phyloP scores from a whole-genome alignment of 2,113 vertebrate species.

The Odocoileus virginianus region DNA sequence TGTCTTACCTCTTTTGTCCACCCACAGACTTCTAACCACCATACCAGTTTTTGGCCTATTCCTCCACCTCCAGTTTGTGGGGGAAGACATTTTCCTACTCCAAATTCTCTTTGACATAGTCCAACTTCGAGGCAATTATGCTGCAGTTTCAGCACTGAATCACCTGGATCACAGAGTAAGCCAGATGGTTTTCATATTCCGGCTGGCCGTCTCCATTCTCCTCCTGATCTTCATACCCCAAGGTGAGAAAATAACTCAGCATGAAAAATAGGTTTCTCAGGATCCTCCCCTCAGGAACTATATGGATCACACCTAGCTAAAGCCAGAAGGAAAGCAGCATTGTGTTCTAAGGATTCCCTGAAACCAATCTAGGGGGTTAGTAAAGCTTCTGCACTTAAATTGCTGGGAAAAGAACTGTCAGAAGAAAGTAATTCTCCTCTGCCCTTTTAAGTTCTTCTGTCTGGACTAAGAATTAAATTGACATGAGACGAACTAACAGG shows the following conservation, averaged over 20 bases:
- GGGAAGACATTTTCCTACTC: conserved; percentile 82
- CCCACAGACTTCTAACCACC: conserved; percentile 18
- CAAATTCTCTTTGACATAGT: conserved; percentile 81
- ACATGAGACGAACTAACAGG: too few species aligned
- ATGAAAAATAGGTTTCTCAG: too few species aligned
- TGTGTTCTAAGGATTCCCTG: not conserved
- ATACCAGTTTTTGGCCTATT: conserved; percentile 74
- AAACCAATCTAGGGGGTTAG: not conserved
- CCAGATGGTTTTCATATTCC: conserved; percentile 72
- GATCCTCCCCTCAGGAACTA: not conserved
- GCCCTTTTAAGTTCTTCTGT: too few species aligned
- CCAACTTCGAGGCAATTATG: conserved; percentile 80
- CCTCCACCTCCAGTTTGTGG: conserved; percentile 78
- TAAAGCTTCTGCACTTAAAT: not conserved
- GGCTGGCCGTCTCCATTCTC: conserved; percentile 81
- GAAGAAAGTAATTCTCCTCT: too few species aligned
- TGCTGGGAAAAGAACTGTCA: not conserved
- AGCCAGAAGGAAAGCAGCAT: not conserved
- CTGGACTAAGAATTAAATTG: too few species aligned
- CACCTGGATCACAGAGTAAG: conserved; percentile 76
- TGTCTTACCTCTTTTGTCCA: not conserved
- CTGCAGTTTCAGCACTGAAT: conserved; percentile 77
- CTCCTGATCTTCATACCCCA: conserved; percentile 69
- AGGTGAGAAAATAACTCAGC: conserved; percentile 58
- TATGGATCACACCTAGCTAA: not conserved